Evolutionary conservation across 2,113 vertebrate species (phyloP), one percentile per base, ranked within the genome.

Genomic region (Rhinogobius similis): DNA sequence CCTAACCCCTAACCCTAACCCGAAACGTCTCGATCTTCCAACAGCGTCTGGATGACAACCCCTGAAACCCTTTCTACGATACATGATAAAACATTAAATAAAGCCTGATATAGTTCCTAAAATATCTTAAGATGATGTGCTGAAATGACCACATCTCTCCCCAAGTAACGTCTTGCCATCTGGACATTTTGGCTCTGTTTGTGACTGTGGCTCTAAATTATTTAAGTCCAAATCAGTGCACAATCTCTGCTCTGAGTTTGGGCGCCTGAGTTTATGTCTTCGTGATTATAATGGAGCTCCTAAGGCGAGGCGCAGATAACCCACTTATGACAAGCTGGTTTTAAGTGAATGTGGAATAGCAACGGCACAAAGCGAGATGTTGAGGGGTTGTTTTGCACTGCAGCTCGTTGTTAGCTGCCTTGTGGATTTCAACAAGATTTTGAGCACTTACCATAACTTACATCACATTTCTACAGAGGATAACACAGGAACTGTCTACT

Each of bases 281-380:
- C 59, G 7, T 44, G 77, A 79, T 84, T 76, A 69, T 72, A 72
- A 82, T 20, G 48, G 16, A 67, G 41, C 69, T 86, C 86, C 80
- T 83, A 29, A 0, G 79, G 89, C 72, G 72, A 83, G 82, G 55
- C 65, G 74, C 78, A 29, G 72, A 77, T 87, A 85, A 88, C 83
- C 80, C 79, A 84, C 67, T 87, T 88, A 75, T 41, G 70, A 73
- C 83, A 86, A 68, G 68, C 77, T 43, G 73, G 72, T 72, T 72
- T 68, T 84, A 73, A 80, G 81, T 27, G 65, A 75, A 44, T 10
- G 0, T 26, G 55, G n/a, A 77, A 55, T 8, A 48, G 70, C 66
- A 41, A 68, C 68, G 29, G 72, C 65, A 46, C 32, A 65, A 27
- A 67, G 59, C 26, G 36, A 68, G 59, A 68, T 75, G 56, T 41